phyloP scores from a whole-genome alignment of 2,113 vertebrate genomes.

The Kryptolebias marmoratus region DNA sequence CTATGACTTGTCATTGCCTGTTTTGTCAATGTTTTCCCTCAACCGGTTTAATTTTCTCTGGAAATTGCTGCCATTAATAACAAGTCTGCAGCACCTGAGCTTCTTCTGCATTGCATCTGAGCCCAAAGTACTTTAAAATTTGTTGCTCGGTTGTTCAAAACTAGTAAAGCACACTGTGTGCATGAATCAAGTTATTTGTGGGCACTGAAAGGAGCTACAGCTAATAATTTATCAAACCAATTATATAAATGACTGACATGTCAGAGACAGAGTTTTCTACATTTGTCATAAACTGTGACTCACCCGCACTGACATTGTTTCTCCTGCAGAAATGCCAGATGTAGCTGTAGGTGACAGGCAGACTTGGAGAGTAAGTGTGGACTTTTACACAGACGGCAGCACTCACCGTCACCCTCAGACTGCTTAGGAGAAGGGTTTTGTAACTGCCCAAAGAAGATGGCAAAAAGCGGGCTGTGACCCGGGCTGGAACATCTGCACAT shows the following conservation, averaged over 20 bases:
- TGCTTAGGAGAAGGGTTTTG: neutral
- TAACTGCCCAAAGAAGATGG: neutral
- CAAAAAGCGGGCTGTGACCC: neutral
- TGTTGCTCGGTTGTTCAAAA: neutral
- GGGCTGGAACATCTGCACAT: neutral
- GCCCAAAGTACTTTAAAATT: conserved; percentile 11
- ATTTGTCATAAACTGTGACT: neutral
- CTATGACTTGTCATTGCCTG: conserved; percentile 16
- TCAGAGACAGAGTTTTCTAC: neutral
- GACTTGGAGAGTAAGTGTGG: too few species aligned
- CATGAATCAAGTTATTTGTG: neutral
- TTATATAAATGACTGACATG: neutral
- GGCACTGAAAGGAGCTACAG: too few species aligned
- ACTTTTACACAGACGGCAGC: too few species aligned
- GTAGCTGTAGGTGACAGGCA: neutral
- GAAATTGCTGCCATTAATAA: conserved; percentile 21
- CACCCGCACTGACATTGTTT: neutral
- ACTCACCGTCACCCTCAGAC: neutral
- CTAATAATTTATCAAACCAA: too few species aligned
- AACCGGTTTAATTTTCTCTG: conserved; percentile 24
- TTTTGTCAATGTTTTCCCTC: conserved; percentile 7
- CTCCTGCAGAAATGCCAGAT: conserved; percentile 43
- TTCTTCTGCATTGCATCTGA: neutral
- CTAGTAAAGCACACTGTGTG: neutral
- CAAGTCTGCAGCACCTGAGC: neutral